Conservation (phyloP, 1,140 invertebrate genomes). For the Cydia fagiglandana region DNA sequence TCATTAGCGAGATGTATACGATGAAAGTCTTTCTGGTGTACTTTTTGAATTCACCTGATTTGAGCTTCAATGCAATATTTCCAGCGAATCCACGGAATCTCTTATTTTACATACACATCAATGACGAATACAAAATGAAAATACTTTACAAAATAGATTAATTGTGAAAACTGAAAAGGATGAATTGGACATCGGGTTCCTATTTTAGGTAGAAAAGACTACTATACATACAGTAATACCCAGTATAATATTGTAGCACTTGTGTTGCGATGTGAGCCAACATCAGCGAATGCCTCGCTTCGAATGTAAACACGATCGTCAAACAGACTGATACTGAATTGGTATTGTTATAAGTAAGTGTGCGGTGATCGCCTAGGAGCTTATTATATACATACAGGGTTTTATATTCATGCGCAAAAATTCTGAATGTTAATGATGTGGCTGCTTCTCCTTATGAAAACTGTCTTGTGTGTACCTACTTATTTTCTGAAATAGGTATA, state of each 20-base stretch:
- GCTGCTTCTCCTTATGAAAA: too few species aligned
- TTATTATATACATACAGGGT: background rate
- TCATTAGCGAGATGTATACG: conserved; percentile 14
- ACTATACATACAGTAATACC: background rate
- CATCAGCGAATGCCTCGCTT: background rate
- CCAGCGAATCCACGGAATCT: too few species aligned
- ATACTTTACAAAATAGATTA: background rate
- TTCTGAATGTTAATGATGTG: too few species aligned
- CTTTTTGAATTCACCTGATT: too few species aligned
- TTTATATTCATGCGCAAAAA: background rate
- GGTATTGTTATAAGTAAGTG: background rate
- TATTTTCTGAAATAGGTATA: too few species aligned
- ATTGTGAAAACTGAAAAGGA: background rate
- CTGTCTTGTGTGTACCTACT: too few species aligned
- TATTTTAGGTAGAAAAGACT: background rate
- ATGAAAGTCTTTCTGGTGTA: background rate
- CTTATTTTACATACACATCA: background rate
- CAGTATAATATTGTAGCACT: background rate
- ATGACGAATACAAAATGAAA: background rate
- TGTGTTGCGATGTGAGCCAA: background rate
- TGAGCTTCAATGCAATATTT: too few species aligned
- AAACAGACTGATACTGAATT: conserved; percentile 41
- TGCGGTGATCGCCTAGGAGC: background rate
- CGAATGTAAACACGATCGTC: conserved; percentile 34
- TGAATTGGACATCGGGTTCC: background rate